A percentile compares a stretch with the other conserved stretches of the same genome.
Conservation (phyloP, 1,140 invertebrate genomes). For the Leguminivora glycinivorella region DNA sequence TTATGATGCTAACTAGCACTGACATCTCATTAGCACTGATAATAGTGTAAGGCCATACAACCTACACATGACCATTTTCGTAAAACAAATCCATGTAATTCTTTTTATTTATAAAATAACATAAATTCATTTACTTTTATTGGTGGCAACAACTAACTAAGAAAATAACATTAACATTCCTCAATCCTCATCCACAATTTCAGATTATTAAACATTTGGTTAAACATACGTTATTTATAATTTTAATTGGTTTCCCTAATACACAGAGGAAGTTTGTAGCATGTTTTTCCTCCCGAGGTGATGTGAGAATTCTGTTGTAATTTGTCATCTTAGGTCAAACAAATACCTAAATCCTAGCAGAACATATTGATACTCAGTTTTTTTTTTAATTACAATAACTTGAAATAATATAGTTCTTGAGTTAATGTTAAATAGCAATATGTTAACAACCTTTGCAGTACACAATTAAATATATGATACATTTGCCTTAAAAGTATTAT, state of each 20-base stretch:
- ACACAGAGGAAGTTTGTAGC: not conserved
- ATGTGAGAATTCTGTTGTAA: not conserved
- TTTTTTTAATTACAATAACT: not conserved
- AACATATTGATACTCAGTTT: not conserved
- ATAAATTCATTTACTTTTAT: not conserved
- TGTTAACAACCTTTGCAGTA: not conserved
- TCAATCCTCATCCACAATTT: no score
- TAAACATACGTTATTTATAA: not conserved
- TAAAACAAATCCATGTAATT: not conserved
- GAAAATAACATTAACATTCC: not conserved
- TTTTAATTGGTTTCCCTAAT: not conserved
- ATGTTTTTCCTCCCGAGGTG: not conserved
- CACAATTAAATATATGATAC: no score
- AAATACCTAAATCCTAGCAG: not conserved
- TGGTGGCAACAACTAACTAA: not conserved
- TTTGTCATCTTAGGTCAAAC: not conserved
- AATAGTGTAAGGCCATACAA: constrained; percentile 23
- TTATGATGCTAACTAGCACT: constrained; percentile 38
- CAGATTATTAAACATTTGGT: no score
- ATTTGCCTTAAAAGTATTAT: no score
- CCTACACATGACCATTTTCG: constrained; percentile 18
- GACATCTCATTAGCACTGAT: constrained; percentile 28
- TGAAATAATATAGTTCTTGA: not conserved
- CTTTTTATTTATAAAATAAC: not conserved
- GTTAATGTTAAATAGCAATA: not conserved